Conservation (phyloP, 2,113 vertebrate genomes). For the Callocephalon fimbriatum region DNA sequence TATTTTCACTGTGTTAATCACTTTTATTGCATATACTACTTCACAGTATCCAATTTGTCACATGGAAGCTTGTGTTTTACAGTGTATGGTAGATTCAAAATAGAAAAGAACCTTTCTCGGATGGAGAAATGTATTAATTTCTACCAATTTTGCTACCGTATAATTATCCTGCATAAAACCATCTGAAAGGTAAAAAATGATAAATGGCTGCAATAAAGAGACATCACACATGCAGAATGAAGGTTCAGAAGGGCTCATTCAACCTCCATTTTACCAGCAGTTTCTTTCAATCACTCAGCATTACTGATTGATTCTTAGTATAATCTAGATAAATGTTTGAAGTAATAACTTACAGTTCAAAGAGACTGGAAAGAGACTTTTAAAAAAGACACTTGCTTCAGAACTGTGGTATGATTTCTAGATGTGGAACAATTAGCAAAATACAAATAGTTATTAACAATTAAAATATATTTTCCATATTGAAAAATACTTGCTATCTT, state of each 20-base stretch:
- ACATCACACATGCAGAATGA: background rate
- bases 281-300: background rate
- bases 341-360: background rate
- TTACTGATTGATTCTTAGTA: background rate
- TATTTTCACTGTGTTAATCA: conserved; percentile 37
- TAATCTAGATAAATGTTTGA: conserved; percentile 10
- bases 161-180: conserved; percentile 51
- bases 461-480: background rate
- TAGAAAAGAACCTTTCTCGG: conserved; percentile 26
- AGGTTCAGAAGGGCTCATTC: background rate
- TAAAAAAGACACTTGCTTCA: background rate
- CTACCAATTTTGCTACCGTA: conserved; percentile 15
- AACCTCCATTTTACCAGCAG: background rate
- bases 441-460: background rate
- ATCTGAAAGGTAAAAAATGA: conserved; percentile 51
- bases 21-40: conserved; percentile 1
- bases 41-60: conserved; percentile 21
- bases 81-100: background rate
- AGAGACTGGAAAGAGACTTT: background rate
- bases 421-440: background rate
- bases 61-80: background rate
- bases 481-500: background rate
- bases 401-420: background rate
- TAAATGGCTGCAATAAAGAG: conserved; percentile 46
- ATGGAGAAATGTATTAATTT: conserved; percentile 44